Percentiles rank a stretch among this genome's conserved stretches.
Conservation (phyloP, 2,888 invertebrate species). For the Petrolisthes manimaculis region DNA sequence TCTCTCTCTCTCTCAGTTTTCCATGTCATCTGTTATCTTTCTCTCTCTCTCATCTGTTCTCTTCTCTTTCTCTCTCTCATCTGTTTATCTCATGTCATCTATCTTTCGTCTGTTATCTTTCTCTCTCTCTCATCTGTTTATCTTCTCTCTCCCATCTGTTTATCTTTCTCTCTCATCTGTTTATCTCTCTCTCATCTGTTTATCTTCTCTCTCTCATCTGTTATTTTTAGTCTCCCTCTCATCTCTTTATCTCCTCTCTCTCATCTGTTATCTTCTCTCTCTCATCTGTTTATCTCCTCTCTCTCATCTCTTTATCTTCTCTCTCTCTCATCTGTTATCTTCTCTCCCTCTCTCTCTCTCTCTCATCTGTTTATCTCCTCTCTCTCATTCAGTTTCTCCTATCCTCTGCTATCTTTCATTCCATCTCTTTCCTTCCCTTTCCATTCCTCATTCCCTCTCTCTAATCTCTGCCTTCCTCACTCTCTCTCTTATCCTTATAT, state of each 20-base stretch:
- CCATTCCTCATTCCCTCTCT: too few species aligned
- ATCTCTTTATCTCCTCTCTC: background rate
- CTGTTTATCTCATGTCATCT: background rate
- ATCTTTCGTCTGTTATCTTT: background rate
- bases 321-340: background rate
- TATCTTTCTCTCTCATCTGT: background rate
- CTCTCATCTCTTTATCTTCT: background rate
- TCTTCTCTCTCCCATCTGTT: background rate
- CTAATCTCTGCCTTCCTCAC: too few species aligned
- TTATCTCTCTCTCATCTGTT: background rate
- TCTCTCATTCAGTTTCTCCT: too few species aligned
- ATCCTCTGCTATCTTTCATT: too few species aligned
- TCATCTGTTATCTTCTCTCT: background rate
- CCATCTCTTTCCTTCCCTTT: too few species aligned
- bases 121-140: background rate
- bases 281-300: slow-evolving; percentile 12
- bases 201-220: background rate
- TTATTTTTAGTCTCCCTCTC: background rate
- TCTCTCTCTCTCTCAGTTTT: background rate
- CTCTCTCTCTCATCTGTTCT: background rate
- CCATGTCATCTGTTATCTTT: background rate
- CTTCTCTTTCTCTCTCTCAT: background rate
- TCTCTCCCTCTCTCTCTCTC: background rate
- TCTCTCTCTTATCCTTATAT: too few species aligned
- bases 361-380: too few species aligned